A percentile compares a stretch with the other conserved stretches of the same genome.
phyloP scores from a whole-genome alignment of 2,113 vertebrate genomes.

The Gallinago undulata region DNA sequence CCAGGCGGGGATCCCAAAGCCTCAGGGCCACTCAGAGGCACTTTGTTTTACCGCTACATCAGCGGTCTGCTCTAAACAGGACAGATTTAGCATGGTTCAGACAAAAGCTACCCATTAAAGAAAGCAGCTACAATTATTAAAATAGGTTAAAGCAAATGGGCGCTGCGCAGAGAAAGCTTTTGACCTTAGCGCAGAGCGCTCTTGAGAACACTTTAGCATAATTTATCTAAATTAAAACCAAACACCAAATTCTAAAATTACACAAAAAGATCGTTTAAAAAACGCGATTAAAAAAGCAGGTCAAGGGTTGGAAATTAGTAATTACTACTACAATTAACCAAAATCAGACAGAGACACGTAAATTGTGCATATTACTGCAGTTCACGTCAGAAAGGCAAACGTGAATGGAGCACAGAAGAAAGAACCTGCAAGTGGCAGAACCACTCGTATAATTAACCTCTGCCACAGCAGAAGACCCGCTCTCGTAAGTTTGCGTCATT shows the following conservation, averaged over 20 bases:
- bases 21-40: accelerated
- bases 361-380: constrained; percentile 46
- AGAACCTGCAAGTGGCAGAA: not conserved
- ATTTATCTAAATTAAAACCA: constrained; percentile 68
- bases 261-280: constrained; percentile 40
- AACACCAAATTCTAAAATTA: constrained; percentile 51
- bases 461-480: constrained; percentile 15
- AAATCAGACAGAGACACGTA: constrained; percentile 48
- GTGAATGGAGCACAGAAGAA: not conserved
- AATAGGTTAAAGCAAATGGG: constrained; percentile 60
- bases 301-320: constrained; percentile 56
- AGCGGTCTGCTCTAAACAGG: constrained; percentile 24
- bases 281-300: constrained; percentile 43
- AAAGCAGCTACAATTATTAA: constrained; percentile 49
- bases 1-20: accelerated
- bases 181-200: constrained; percentile 16
- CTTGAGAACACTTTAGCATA: constrained; percentile 47
- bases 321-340: constrained; percentile 67
- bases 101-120: constrained; percentile 52
- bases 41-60: not conserved
- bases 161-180: constrained; percentile 27
- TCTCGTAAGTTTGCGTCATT: not conserved
- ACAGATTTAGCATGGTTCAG: constrained; percentile 9
- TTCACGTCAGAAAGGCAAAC: constrained; percentile 50
- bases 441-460: constrained; percentile 46